Conservation (phyloP, 2,797 vertebrate genomes). For the Dipus sagitta region DNA sequence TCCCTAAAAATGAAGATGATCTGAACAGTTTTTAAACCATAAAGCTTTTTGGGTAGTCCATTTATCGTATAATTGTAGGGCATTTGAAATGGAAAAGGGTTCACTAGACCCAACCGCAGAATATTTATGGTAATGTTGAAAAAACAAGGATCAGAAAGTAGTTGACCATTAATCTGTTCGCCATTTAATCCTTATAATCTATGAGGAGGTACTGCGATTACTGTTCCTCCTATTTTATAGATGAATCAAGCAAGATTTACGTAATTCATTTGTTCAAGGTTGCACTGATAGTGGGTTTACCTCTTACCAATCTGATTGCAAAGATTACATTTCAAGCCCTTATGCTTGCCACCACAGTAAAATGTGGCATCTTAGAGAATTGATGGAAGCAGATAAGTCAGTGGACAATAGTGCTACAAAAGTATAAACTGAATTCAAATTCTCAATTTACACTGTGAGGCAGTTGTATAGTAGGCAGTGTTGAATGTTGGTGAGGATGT, state of each 20-base stretch:
- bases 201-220: neutral
- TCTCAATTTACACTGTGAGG: constrained; percentile 9
- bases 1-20: constrained; percentile 55
- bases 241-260: constrained; percentile 14
- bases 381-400: neutral
- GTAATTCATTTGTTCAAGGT: constrained; percentile 28
- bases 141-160: constrained; percentile 58
- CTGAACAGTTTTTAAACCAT: constrained; percentile 40
- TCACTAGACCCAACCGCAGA: constrained; percentile 18
- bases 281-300: constrained; percentile 37
- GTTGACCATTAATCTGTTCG: constrained; percentile 2
- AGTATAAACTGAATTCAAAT: neutral
- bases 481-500: neutral
- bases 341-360: neutral
- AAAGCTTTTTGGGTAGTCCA: constrained; percentile 23
- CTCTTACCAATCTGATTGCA: neutral
- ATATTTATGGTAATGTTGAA: constrained; percentile 16
- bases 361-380: constrained; percentile 33
- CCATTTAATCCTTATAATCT: constrained; percentile 42
- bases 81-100: constrained; percentile 1
- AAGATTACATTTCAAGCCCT: neutral
- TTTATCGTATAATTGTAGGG: constrained; percentile 36
- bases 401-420: constrained; percentile 34
- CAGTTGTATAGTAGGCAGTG: neutral
- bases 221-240: constrained; percentile 7